phyloP scores from a whole-genome alignment of 2,797 vertebrate genomes.

The Rhinophrynus dorsalis region DNA sequence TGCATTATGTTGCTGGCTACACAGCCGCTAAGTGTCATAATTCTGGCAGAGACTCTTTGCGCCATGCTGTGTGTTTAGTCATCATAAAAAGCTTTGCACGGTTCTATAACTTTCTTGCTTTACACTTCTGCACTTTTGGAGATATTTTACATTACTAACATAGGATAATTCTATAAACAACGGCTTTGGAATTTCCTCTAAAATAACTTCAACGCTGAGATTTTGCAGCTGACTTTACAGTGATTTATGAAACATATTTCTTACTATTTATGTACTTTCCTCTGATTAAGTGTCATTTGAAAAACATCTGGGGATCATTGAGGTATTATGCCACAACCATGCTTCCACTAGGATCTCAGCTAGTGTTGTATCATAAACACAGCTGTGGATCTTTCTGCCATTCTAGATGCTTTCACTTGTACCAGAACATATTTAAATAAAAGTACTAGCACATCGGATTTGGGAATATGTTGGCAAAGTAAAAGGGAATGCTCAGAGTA shows the following conservation, averaged over 20 bases:
- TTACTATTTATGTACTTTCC: slow-evolving; percentile 33
- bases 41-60: slow-evolving; percentile 10
- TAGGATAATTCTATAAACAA: slow-evolving; percentile 47
- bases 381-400: slow-evolving; percentile 25
- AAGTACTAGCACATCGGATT: neutral
- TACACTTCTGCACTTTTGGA: slow-evolving; percentile 32
- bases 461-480: neutral
- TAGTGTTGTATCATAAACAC: slow-evolving; percentile 44
- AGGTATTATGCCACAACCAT: slow-evolving; percentile 34
- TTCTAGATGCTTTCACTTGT: slow-evolving; percentile 2
- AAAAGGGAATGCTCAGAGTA: neutral
- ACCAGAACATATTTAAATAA: slow-evolving; percentile 8
- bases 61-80: slow-evolving; percentile 28
- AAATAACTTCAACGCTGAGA: slow-evolving; percentile 37
- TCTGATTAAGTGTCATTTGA: slow-evolving; percentile 46
- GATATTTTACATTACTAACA: slow-evolving; percentile 40
- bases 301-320: slow-evolving; percentile 45
- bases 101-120: slow-evolving; percentile 24
- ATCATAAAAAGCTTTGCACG: slow-evolving; percentile 16
- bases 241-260: slow-evolving; percentile 46
- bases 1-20: slow-evolving; percentile 3
- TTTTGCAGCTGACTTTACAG: slow-evolving; percentile 28
- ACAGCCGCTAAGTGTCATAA: slow-evolving; percentile 4
- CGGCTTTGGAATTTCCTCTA: slow-evolving; percentile 42
- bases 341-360: slow-evolving; percentile 42